phyloP scores from a whole-genome alignment of 1,140 invertebrate genomes.

The Phthorimaea operculella region DNA sequence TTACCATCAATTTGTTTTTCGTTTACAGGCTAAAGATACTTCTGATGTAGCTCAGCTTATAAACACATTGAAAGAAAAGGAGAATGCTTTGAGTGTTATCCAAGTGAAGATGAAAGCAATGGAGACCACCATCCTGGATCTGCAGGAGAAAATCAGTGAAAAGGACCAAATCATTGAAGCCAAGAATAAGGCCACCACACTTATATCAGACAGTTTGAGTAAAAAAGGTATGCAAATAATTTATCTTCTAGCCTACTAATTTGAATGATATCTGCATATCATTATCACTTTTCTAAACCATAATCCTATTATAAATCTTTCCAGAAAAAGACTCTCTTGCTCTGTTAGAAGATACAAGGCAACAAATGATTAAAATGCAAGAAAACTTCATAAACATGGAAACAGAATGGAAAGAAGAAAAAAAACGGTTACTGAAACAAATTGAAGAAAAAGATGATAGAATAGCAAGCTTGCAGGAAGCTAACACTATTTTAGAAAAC shows the following conservation, averaged over 20 bases:
- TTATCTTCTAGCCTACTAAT: too few relatives aligned
- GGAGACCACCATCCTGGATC: constrained; percentile 74
- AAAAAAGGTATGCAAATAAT: constrained; percentile 67
- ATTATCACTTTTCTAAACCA: background rate
- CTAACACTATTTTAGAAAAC: constrained; percentile 65
- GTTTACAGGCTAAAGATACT: constrained; percentile 16
- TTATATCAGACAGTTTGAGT: constrained; percentile 80
- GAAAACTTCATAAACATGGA: constrained; percentile 79
- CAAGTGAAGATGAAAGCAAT: constrained; percentile 71
- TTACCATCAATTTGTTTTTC: background rate
- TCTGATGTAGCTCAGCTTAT: constrained; percentile 37
- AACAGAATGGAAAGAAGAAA: constrained; percentile 76
- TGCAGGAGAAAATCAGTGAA: constrained; percentile 84
- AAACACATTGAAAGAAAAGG: constrained; percentile 54
- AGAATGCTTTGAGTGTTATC: constrained; percentile 53
- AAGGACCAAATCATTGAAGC: constrained; percentile 89
- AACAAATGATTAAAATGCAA: constrained; percentile 84
- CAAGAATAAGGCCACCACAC: constrained; percentile 81
- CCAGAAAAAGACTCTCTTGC: constrained; percentile 74
- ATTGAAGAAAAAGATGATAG: constrained; percentile 70
- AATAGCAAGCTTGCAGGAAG: constrained; percentile 63
- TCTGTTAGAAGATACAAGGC: constrained; percentile 80
- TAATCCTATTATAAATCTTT: constrained; percentile 20
- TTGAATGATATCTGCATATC: too few relatives aligned
- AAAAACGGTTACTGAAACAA: constrained; percentile 67